These are phyloP conservation scores for Toxotes chatareus DNA, from an alignment of 2,113 vertebrate species.

Conservation along the genomic window DNA sequence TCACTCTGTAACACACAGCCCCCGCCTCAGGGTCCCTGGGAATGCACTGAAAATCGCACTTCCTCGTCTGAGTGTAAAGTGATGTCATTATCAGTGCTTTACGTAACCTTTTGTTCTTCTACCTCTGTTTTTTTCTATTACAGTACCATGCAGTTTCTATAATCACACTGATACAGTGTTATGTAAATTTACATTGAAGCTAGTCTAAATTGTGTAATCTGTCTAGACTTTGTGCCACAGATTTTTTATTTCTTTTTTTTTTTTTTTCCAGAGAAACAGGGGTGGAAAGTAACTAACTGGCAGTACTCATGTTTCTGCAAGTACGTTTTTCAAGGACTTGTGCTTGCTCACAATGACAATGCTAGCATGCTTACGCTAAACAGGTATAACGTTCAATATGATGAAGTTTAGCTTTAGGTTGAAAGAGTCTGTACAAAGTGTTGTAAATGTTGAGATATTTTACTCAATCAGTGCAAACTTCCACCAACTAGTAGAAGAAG, in stretches of 20 bases:
- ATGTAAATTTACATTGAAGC: conserved; percentile 56
- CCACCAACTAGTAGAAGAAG: too few relatives aligned
- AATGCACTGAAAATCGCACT: conserved; percentile 43
- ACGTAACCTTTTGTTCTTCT: conserved; percentile 61
- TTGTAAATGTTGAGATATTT: too few relatives aligned
- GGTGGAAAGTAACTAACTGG: conserved; percentile 37
- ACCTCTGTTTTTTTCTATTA: conserved; percentile 49
- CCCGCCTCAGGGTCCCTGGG: conserved; percentile 40
- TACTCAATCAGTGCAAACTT: too few relatives aligned
- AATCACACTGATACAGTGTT: conserved; percentile 76
- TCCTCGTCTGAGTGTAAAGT: conserved; percentile 31
- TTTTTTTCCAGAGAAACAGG: conserved; percentile 16
- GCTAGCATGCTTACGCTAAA: not conserved
- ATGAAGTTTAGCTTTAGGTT: not conserved
- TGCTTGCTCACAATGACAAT: not conserved
- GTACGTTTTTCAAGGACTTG: not conserved
- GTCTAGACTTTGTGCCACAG: conserved; percentile 26
- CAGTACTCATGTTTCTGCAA: not conserved
- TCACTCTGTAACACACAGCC: conserved; percentile 47
- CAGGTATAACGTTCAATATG: not conserved
- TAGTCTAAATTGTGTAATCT: conserved; percentile 49
- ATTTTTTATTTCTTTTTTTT: not conserved
- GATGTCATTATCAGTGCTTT: conserved; percentile 64
- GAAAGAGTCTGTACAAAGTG: not conserved
- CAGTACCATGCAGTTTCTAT: conserved; percentile 60